Conservation (phyloP, 2,797 vertebrate species). For the Sebastes paucispinis region DNA sequence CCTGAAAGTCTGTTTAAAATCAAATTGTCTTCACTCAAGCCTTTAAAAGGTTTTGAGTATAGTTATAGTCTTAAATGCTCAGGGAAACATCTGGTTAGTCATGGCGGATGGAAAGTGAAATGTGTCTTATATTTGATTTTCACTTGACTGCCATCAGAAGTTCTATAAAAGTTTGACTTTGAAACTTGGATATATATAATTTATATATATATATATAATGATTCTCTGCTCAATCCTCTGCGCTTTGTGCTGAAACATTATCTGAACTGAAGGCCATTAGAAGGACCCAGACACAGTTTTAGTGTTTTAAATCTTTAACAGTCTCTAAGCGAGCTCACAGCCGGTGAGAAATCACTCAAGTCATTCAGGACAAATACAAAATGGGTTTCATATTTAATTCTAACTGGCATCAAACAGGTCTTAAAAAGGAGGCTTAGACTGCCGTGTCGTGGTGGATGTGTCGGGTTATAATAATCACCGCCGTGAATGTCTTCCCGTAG, state of each 20-base stretch:
- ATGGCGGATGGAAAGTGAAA: neutral
- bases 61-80: neutral
- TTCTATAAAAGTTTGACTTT: neutral
- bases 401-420: slow-evolving; percentile 51
- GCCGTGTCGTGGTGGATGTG: slow-evolving; percentile 5
- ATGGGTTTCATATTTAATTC: slow-evolving; percentile 48
- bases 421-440: slow-evolving; percentile 43
- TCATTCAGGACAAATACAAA: slow-evolving; percentile 32
- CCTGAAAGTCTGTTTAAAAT: neutral
- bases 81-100: neutral
- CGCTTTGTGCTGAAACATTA: neutral
- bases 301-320: slow-evolving; percentile 26
- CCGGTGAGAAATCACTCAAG: slow-evolving; percentile 36
- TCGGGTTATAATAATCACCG: slow-evolving; percentile 36
- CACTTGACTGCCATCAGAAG: too few relatives aligned
- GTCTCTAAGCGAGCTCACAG: slow-evolving; percentile 24
- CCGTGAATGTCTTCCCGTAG: slow-evolving; percentile 73
- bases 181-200: neutral
- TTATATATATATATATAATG: neutral
- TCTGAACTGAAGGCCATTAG: neutral
- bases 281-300: slow-evolving; percentile 16
- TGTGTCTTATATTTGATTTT: neutral
- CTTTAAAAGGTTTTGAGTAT: neutral
- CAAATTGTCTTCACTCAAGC: neutral
- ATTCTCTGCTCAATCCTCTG: neutral